Percentiles rank a stretch among this genome's conserved stretches.
phyloP scores from a whole-genome alignment of 2,797 vertebrate species.

The Enteromius afrohamiltoni region DNA sequence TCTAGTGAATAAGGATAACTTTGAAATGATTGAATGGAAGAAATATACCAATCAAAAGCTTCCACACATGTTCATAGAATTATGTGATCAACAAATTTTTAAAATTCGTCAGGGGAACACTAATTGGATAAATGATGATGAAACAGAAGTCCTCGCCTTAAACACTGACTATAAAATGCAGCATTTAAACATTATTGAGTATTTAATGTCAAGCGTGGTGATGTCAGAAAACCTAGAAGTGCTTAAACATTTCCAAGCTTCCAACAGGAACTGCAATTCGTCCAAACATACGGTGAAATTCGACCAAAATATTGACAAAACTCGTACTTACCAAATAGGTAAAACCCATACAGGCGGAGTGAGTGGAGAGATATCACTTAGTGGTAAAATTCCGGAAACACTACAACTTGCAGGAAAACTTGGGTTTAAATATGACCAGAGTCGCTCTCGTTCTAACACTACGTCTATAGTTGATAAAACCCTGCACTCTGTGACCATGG shows the following conservation, averaged over 20 bases:
- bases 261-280: not conserved
- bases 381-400: not conserved
- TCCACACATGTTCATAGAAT: not conserved
- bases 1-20: not conserved
- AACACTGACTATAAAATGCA: constrained; percentile 3
- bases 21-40: not conserved
- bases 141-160: not conserved
- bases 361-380: not conserved
- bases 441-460: not conserved
- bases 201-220: too few relatives aligned
- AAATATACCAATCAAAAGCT: not conserved
- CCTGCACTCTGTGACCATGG: not conserved
- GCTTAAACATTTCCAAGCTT: constrained; percentile 2
- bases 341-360: not conserved
- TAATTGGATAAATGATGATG: too few relatives aligned
- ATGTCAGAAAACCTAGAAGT: not conserved
- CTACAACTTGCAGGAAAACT: not conserved
- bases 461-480: not conserved
- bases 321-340: not conserved
- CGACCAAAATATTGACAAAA: constrained; percentile 7
- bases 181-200: not conserved
- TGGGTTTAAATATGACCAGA: not conserved
- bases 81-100: not conserved
- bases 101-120: not conserved
- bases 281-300: not conserved